Percentiles rank a stretch among this genome's conserved stretches.
These are phyloP conservation scores for Agrotis exclamationis DNA, from an alignment of 2,888 invertebrate species.

Conservation along the genomic window DNA sequence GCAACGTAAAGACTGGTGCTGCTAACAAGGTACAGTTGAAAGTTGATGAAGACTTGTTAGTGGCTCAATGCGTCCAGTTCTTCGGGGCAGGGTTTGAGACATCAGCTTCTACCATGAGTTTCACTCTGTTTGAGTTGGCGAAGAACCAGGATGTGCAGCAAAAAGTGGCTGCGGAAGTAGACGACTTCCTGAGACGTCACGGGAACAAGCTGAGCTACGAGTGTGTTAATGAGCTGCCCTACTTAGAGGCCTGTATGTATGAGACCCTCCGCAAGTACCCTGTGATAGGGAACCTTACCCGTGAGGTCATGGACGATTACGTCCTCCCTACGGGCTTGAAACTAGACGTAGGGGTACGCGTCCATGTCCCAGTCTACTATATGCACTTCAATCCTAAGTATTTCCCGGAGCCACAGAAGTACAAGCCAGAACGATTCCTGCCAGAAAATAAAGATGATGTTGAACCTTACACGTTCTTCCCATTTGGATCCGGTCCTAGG, in stretches of 20 bases:
- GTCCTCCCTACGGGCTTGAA: constrained; percentile 72
- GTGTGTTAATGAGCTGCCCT: constrained; percentile 69
- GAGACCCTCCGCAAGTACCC: constrained; percentile 79
- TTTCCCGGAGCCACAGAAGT: constrained; percentile 75
- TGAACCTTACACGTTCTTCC: constrained; percentile 73
- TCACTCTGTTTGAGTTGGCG: constrained; percentile 52
- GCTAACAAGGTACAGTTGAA: constrained; percentile 58
- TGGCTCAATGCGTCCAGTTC: constrained; percentile 55
- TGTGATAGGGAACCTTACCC: constrained; percentile 69
- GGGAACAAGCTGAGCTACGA: constrained; percentile 35
- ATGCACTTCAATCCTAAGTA: constrained; percentile 72
- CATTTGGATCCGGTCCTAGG: constrained; percentile 79
- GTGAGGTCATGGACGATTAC: constrained; percentile 78
- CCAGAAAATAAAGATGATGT: constrained; percentile 68
- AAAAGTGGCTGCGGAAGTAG: constrained; percentile 54
- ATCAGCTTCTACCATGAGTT: constrained; percentile 46
- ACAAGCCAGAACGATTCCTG: constrained; percentile 75
- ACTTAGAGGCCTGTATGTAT: constrained; percentile 74
- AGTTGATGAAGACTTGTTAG: constrained; percentile 50
- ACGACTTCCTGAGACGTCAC: constrained; percentile 32
- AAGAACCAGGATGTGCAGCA: constrained; percentile 54
- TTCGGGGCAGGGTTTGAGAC: constrained; percentile 63
- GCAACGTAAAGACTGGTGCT: constrained; percentile 62
- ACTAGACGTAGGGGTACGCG: constrained; percentile 70
- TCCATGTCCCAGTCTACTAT: constrained; percentile 76